Conservation (phyloP, 2,797 vertebrate species). For the Nannoperca obscura region DNA sequence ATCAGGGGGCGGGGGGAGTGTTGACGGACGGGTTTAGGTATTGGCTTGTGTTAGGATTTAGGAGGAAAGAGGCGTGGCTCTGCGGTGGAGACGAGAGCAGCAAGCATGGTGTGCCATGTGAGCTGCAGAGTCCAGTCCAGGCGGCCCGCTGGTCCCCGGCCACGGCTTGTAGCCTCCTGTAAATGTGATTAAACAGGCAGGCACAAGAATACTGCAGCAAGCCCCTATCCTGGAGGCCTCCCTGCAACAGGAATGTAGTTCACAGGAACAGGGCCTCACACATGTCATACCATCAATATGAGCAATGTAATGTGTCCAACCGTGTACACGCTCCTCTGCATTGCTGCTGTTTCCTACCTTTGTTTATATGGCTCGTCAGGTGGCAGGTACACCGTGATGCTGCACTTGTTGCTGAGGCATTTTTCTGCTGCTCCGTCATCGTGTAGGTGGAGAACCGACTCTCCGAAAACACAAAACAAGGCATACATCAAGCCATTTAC, state of each 20-base stretch:
- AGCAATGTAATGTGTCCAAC: slow-evolving; percentile 44
- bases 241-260: slow-evolving; percentile 74
- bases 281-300: slow-evolving; percentile 66
- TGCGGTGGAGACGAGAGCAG: neutral
- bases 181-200: slow-evolving; percentile 85
- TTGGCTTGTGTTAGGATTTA: slow-evolving; percentile 5
- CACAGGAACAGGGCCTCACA: slow-evolving; percentile 68
- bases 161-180: slow-evolving; percentile 55
- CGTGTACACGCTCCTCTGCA: neutral
- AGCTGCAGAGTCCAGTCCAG: slow-evolving; percentile 51
- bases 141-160: accelerated
- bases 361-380: neutral
- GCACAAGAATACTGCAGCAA: slow-evolving; percentile 80
- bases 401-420: slow-evolving; percentile 53
- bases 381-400: neutral
- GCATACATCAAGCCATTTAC: neutral
- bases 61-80: slow-evolving; percentile 13
- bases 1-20: neutral
- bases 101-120: slow-evolving; percentile 54
- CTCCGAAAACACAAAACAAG: neutral
- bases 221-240: slow-evolving; percentile 76
- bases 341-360: slow-evolving; percentile 28
- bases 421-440: neutral
- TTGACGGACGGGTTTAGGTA: neutral
- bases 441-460: neutral